These are phyloP conservation scores for Malurus leucopterus DNA, from an alignment of 2,797 vertebrate species.

Conservation along the genomic window DNA sequence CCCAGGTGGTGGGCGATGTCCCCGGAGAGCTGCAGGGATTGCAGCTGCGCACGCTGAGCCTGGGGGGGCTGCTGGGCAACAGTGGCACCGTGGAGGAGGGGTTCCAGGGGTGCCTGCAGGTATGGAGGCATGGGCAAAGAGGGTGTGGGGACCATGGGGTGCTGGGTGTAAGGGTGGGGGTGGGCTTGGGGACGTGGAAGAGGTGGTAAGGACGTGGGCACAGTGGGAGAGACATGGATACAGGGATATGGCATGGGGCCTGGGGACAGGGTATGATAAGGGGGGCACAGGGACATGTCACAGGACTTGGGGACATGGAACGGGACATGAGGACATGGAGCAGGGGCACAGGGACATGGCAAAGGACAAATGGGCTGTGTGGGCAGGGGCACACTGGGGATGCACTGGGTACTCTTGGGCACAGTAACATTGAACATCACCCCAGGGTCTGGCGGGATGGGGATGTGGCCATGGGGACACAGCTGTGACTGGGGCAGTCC, in stretches of 20 bases:
- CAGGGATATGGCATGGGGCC: not conserved
- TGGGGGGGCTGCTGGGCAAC: slow-evolving; percentile 78
- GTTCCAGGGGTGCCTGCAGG: slow-evolving; percentile 91
- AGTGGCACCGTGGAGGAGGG: slow-evolving; percentile 78
- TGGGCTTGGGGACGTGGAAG: not conserved
- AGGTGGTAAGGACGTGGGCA: not conserved
- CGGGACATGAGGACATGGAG: no score
- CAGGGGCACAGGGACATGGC: not conserved
- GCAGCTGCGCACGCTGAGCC: slow-evolving; percentile 79
- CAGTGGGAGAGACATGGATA: not conserved
- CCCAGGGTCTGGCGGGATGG: not conserved
- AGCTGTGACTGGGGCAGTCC: not conserved
- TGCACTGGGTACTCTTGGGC: not conserved
- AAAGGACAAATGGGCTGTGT: not conserved
- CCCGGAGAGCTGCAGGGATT: slow-evolving; percentile 81
- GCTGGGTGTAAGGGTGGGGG: no score
- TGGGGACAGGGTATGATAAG: not conserved
- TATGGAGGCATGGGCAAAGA: not conserved
- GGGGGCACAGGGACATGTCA: not conserved
- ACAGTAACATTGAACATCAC: not conserved
- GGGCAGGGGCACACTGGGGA: not conserved
- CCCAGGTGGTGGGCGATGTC: slow-evolving; percentile 79
- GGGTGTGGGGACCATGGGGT: not conserved
- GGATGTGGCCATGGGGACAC: not conserved
- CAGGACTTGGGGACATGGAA: no score